phyloP scores from a whole-genome alignment of 2,113 vertebrate species.

The Hucho hucho region DNA sequence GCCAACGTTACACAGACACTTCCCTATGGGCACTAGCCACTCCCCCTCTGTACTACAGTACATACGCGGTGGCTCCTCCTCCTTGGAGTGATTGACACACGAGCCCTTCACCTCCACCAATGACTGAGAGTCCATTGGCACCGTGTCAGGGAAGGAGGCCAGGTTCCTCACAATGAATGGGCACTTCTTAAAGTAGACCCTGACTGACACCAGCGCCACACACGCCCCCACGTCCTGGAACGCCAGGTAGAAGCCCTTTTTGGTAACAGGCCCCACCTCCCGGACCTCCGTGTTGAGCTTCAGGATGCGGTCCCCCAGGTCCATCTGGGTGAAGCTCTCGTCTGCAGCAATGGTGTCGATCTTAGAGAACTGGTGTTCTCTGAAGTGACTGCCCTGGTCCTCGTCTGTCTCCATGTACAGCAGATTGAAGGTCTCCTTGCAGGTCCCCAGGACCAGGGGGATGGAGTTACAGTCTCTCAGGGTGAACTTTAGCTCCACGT shows the following conservation, averaged over 20 bases:
- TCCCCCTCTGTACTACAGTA: constrained; percentile 98
- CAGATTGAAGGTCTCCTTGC: constrained; percentile 98
- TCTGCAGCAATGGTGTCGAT: constrained; percentile 98
- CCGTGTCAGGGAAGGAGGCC: constrained; percentile 93
- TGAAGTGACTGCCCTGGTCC: constrained; percentile 89
- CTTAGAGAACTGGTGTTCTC: constrained; percentile 92
- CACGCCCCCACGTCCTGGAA: constrained; percentile 87
- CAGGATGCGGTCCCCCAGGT: constrained; percentile 95
- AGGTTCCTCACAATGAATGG: constrained; percentile 92
- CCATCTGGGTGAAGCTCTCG: constrained; percentile 98
- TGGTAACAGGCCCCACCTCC: constrained; percentile 90
- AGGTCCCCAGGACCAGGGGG: constrained; percentile 92
- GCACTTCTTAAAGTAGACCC: constrained; percentile 98
- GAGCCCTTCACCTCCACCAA: constrained; percentile 94
- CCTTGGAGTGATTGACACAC: constrained; percentile 97
- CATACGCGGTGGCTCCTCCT: constrained; percentile 96
- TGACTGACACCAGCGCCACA: constrained; percentile 76
- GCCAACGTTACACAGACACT: constrained; percentile 92
- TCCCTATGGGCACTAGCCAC: constrained; percentile 98
- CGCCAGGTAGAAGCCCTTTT: constrained; percentile 95
- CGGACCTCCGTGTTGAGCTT: constrained; percentile 97
- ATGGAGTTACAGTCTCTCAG: constrained; percentile 98
- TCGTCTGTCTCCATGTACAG: constrained; percentile 95
- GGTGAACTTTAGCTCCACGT: constrained; percentile 98
- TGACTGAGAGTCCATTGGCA: constrained; percentile 96